Evolutionary conservation across 2,113 vertebrate species (phyloP).

Genomic region (Prionailurus bengalensis): DNA sequence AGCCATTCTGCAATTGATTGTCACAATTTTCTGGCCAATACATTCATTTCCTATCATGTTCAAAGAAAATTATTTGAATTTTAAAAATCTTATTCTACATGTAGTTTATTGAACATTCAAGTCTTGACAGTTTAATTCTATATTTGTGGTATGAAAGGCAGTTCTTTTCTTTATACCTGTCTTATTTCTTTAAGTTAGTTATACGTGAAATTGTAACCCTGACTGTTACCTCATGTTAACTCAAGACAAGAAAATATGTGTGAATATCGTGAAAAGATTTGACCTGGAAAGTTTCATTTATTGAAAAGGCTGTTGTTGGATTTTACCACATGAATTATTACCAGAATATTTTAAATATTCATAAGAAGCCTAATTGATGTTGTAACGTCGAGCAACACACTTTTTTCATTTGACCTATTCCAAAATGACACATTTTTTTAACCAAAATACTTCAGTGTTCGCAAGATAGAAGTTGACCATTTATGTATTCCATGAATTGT

Average conservation of each 20-base stretch:
- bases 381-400: slow-evolving; percentile 61
- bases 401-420: slow-evolving; percentile 61
- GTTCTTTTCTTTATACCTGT: slow-evolving; percentile 71
- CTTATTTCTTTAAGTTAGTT: slow-evolving; percentile 79
- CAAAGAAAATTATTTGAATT: slow-evolving; percentile 72
- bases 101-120: slow-evolving; percentile 78
- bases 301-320: slow-evolving; percentile 68
- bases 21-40: slow-evolving; percentile 76
- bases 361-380: slow-evolving; percentile 57
- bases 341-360: slow-evolving; percentile 80
- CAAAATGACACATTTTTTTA: slow-evolving; percentile 55
- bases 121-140: slow-evolving; percentile 75
- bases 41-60: slow-evolving; percentile 70
- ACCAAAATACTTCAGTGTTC: not conserved
- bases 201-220: slow-evolving; percentile 75
- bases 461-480: not conserved
- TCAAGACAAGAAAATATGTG: slow-evolving; percentile 68
- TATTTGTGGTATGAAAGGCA: slow-evolving; percentile 66
- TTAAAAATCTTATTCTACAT: slow-evolving; percentile 62
- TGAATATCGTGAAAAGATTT: slow-evolving; percentile 60
- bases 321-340: slow-evolving; percentile 82
- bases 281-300: slow-evolving; percentile 74
- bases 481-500: not conserved
- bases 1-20: slow-evolving; percentile 72
- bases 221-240: slow-evolving; percentile 66